Base-by-base conservation (phyloP, 2,113 vertebrate species). In the Podilymbus podiceps region DNA sequence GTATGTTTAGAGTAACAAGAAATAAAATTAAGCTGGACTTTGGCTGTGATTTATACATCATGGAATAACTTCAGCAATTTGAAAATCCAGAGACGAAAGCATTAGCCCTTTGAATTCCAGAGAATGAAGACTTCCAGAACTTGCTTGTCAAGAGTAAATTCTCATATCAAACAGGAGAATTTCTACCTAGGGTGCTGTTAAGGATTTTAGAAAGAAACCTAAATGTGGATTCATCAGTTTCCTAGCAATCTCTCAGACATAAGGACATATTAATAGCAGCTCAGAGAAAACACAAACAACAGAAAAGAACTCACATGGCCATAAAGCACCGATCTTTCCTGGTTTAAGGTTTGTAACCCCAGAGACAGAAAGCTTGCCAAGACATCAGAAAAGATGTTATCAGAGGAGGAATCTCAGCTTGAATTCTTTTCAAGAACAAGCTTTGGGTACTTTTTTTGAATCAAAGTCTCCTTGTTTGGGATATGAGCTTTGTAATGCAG, bases 91-190 rank as follows among this genome's bases (percentile, higher is more conserved):
- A 83, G 31, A 58, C 40, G 83, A 89, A 90, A 91, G 18, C 40
- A 11, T 67, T 73, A 56, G 68, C 27, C 49, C 31, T 88, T 77
- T 83, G 86, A 86, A 95, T 94, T 93, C 62, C 90, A 86, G 52
- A 77, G 68, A 63, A 77, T 97, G 95, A 96, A 93, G 89, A 46
- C 63, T 96, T 96, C 92, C 95, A 97, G 94, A 91, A 88, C 76
- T 82, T 85, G 35, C 82, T 77, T 96, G 95, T 93, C 95, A 97
- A 40, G 71, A 88, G 46, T 93, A 95, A 95, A 93, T 89, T 95
- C 86, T 96, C 83, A 53, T 93, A 95, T 95, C 89, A 96, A 97
- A 95, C 94, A 87, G 42, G 38, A 79, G 56, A 77, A 53, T 93
- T 94, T 92, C 91, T 95, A 85, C 21, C 74, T 90, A 68, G 58